Base-by-base conservation (phyloP, 2,113 vertebrate genomes). In the Arenaria interpres region DNA sequence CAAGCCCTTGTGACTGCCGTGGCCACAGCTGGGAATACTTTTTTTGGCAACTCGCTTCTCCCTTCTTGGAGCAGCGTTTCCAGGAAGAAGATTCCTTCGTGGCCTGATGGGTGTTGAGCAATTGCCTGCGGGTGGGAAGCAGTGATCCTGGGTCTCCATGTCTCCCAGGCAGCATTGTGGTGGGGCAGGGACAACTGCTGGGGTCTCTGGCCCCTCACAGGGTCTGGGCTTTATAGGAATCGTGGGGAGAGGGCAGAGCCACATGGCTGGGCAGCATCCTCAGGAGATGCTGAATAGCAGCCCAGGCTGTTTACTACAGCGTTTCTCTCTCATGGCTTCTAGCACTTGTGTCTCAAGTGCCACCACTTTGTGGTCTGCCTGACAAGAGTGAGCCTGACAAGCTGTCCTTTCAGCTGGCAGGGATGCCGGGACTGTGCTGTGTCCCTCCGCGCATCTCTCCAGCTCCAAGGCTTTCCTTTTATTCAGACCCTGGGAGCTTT, bases 291-390 rank as follows among this genome's bases (percentile, higher is more conserved):
- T 23, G 84, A 14, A 78, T 46, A 0, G 0, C 56, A 75, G 80
- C 77, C 60, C 17, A 7, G 27, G 59, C 83, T 89, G 73, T 89
- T 93, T 56, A 37, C 50, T 66, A 3, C 6, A 24, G 46, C 0
- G 4, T 76, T 82, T 78, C 41, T 92, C 30, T 80, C 51, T 84
- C 32, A 10, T 14, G 45, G 64, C 27, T 67, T 46, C 51, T 46
- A 72, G 39, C 80, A 89, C 95, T 96, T 46, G 46, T 89, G 68
- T 91, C 66, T 91, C 66, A 91, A 97, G 95, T 91, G 77, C 90
- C 56, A 43, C 48, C 81, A 93, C 94, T 96, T 91, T 89, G 91
- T 92, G 96, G 73, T 92, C 80, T 59, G 76, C 43, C 41, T 48
- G 37, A 45, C 33, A 25, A 77, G 68, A 84, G 39, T 41, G 39